Conservation (phyloP, 2,797 vertebrate species). For the Sebastes steindachneri region DNA sequence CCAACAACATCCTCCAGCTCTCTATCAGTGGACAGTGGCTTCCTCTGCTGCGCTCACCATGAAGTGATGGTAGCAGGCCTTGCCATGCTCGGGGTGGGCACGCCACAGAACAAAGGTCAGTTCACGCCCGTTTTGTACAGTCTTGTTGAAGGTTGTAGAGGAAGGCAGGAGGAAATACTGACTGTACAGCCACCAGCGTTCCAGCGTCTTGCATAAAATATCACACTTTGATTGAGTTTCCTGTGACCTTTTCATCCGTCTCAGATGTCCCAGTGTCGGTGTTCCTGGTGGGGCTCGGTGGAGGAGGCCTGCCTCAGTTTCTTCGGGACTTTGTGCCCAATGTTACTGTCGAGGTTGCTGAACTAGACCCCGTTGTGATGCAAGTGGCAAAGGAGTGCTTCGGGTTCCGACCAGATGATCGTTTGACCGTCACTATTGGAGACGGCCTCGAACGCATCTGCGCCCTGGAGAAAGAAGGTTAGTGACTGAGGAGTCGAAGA, state of each 20-base stretch:
- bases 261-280: constrained; percentile 82
- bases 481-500: not conserved
- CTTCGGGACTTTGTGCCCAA: constrained; percentile 89
- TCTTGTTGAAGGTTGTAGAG: not conserved
- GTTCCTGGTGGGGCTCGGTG: constrained; percentile 92
- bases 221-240: not conserved
- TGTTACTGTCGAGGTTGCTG: constrained; percentile 86
- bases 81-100: constrained; percentile 82
- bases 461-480: constrained; percentile 75
- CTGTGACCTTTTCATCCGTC: not conserved
- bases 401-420: constrained; percentile 86
- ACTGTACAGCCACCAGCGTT: not conserved
- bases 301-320: constrained; percentile 94
- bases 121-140: not conserved
- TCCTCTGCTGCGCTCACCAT: constrained; percentile 95
- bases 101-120: constrained; percentile 80
- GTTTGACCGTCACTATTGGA: constrained; percentile 83
- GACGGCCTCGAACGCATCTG: constrained; percentile 70
- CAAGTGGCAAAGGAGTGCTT: constrained; percentile 92
- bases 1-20: constrained; percentile 34
- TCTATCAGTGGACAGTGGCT: constrained; percentile 86
- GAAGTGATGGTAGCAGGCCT: constrained; percentile 94
- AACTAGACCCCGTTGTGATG: constrained; percentile 90
- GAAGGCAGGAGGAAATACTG: not conserved
- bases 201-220: not conserved